Conservation (phyloP, 2,797 vertebrate species). For the Pagetopsis macropterus region DNA sequence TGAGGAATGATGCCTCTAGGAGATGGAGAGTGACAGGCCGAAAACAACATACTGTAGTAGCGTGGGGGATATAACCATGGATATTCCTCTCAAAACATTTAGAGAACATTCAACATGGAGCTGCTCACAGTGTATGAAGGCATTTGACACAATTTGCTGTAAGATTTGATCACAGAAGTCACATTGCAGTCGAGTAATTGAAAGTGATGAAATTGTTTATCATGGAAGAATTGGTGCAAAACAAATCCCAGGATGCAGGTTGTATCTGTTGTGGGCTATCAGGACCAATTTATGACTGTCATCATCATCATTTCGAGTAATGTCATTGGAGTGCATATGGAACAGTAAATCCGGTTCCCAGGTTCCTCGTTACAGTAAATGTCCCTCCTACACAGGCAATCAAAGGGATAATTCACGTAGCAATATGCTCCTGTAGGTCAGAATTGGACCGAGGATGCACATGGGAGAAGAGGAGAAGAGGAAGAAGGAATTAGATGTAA, state of each 20-base stretch:
- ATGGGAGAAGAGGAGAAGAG: conserved; percentile 16
- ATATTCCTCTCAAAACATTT: conserved; percentile 49
- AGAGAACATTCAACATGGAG: conserved; percentile 23
- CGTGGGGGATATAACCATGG: conserved; percentile 35
- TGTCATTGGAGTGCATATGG: conserved; percentile 70
- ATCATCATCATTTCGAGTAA: conserved; percentile 73
- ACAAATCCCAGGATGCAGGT: conserved; percentile 46
- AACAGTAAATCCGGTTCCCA: conserved; percentile 74
- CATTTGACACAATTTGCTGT: conserved; percentile 55
- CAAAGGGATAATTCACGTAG: conserved; percentile 66
- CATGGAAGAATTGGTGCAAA: conserved; percentile 47
- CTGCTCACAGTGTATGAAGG: conserved; percentile 11
- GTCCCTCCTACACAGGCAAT: conserved; percentile 72
- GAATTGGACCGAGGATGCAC: conserved; percentile 34
- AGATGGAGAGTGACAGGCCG: conserved; percentile 66
- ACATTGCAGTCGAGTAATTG: conserved; percentile 41
- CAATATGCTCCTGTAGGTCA: conserved; percentile 52
- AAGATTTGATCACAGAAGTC: conserved; percentile 49
- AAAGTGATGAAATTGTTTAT: conserved; percentile 58
- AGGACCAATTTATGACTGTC: conserved; percentile 69
- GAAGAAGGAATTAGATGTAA: not conserved
- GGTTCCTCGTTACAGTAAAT: conserved; percentile 73
- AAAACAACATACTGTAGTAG: conserved; percentile 53
- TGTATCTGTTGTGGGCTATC: conserved; percentile 60
- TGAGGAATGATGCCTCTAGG: conserved; percentile 67